Evolutionary conservation across 2,888 invertebrate species (phyloP).

Genomic region (Neoaliturus tenellus): DNA sequence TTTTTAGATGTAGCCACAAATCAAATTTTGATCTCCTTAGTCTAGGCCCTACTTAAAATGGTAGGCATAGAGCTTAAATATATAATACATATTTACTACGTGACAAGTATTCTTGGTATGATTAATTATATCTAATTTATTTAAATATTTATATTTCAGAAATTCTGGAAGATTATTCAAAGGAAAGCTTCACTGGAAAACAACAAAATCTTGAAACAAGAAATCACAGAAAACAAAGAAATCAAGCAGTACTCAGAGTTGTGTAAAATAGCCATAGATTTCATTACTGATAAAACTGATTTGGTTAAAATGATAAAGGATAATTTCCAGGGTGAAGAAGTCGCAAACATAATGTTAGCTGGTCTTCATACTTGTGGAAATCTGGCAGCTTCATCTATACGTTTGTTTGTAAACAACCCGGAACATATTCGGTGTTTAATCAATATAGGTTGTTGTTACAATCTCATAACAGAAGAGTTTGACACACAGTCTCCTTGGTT

Average conservation of each 20-base stretch:
- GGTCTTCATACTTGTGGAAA: constrained; percentile 95
- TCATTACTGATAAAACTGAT: constrained; percentile 78
- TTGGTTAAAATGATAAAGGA: constrained; percentile 74
- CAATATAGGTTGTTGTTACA: constrained; percentile 94
- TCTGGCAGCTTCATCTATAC: constrained; percentile 83
- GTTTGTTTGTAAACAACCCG: constrained; percentile 78
- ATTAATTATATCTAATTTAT: too few relatives aligned
- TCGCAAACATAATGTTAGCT: constrained; percentile 74
- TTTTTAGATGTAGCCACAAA: too few relatives aligned
- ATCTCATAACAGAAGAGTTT: constrained; percentile 81
- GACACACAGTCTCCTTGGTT: constrained; percentile 70
- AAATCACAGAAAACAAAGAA: background rate
- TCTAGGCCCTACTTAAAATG: too few relatives aligned
- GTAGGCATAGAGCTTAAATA: too few relatives aligned
- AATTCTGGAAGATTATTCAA: constrained; percentile 65
- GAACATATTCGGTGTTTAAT: constrained; percentile 78
- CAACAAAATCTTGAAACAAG: constrained; percentile 39
- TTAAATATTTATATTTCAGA: constrained; percentile 60
- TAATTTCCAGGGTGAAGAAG: constrained; percentile 72
- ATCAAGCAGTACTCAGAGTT: constrained; percentile 64
- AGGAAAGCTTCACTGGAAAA: constrained; percentile 63
- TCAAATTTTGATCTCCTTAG: too few relatives aligned
- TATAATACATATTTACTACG: too few relatives aligned
- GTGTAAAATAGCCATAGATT: constrained; percentile 79
- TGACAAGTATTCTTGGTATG: too few relatives aligned